phyloP scores from a whole-genome alignment of 2,888 invertebrate genomes.

The Allolobophora icterica region DNA sequence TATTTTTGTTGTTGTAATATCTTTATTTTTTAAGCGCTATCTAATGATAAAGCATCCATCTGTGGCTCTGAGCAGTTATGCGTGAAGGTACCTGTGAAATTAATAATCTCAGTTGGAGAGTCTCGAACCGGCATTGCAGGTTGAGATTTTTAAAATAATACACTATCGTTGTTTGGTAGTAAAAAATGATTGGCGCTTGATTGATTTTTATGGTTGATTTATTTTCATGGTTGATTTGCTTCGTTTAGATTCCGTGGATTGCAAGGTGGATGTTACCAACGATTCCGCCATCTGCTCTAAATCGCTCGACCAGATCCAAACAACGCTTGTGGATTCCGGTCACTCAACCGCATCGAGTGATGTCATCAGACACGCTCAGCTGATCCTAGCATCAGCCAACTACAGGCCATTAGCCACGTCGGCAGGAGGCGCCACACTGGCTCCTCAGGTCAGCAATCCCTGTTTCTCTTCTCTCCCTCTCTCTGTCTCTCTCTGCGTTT shows the following conservation, averaged over 20 bases:
- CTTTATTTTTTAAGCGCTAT: no score
- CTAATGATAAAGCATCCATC: no score
- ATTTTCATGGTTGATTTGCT: no score
- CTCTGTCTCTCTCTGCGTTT: no score
- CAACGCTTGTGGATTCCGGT: not conserved
- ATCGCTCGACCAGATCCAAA: not conserved
- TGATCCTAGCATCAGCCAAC: conserved; percentile 42
- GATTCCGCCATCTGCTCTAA: not conserved
- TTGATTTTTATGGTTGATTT: not conserved
- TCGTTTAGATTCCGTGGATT: not conserved
- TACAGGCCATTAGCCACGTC: not conserved
- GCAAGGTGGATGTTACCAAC: not conserved
- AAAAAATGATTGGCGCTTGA: no score
- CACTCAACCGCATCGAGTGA: conserved; percentile 45
- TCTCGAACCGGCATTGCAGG: no score
- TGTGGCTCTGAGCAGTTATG: no score
- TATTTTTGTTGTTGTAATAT: no score
- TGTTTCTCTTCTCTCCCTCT: not conserved
- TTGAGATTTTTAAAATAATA: no score
- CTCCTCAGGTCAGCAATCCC: not conserved
- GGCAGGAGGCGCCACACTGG: not conserved
- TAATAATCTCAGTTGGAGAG: no score
- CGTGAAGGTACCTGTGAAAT: no score
- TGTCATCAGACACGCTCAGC: conserved; percentile 53
- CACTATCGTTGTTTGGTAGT: no score